Evolutionary conservation across 2,888 invertebrate genomes (phyloP).

Genomic region (Callinectes sapidus): DNA sequence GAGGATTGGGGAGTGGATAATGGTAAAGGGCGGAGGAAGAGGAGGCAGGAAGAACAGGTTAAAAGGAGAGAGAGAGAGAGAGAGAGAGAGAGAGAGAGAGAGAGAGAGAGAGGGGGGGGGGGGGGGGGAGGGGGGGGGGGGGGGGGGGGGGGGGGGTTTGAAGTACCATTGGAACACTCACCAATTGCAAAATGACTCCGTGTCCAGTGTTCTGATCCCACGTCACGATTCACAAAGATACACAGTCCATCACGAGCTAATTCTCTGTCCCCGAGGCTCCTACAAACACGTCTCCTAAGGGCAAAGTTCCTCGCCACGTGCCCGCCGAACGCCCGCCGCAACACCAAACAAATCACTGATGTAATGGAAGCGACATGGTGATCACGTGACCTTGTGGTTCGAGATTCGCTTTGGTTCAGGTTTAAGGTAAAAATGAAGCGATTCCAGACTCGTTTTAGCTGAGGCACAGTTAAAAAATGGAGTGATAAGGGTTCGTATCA

Average conservation of each 20-base stretch:
- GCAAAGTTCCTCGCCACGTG: background rate
- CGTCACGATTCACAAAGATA: too few relatives aligned
- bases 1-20: too few relatives aligned
- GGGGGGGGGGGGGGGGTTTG: background rate
- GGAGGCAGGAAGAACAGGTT: too few relatives aligned
- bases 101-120: background rate
- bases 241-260: background rate
- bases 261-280: background rate
- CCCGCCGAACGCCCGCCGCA: background rate
- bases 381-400: slow-evolving; percentile 10
- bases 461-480: background rate
- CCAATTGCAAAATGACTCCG: background rate
- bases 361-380: background rate
- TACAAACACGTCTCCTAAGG: background rate
- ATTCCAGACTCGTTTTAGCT: background rate
- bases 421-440: background rate
- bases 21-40: too few relatives aligned
- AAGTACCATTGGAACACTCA: background rate
- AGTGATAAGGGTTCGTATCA: background rate
- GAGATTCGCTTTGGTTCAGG: background rate
- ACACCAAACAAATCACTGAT: background rate
- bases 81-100: too few relatives aligned
- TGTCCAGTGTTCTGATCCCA: background rate
- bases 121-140: background rate
- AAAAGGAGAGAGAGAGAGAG: too few relatives aligned